Evolutionary conservation across 2,888 invertebrate species (phyloP).

Genomic region (Microctonus brassicae): DNA sequence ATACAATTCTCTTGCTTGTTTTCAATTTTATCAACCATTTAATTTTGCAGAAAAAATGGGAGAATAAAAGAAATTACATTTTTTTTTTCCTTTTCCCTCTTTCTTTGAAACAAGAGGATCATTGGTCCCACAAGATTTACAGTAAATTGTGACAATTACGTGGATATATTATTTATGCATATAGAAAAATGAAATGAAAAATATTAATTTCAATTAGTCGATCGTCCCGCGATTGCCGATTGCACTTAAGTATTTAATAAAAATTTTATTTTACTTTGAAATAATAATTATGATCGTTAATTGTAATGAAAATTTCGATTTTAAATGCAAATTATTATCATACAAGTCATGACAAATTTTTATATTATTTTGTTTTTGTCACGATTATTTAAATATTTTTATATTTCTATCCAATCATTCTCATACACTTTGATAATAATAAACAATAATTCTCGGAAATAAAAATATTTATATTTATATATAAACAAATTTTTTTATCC

Average conservation of each 20-base stretch:
- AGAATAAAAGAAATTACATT: background rate
- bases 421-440: background rate
- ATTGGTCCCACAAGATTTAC: constrained; percentile 13
- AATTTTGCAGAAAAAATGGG: background rate
- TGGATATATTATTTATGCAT: background rate
- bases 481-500: no score
- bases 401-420: background rate
- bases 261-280: background rate
- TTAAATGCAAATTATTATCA: constrained; percentile 7
- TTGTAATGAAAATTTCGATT: background rate
- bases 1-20: background rate
- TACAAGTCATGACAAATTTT: background rate
- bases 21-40: background rate
- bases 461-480: background rate
- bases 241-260: background rate
- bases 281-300: background rate
- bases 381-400: background rate
- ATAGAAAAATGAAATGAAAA: background rate
- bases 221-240: constrained; percentile 35
- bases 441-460: background rate
- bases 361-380: background rate
- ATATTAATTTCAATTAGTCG: constrained; percentile 9
- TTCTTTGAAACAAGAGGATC: constrained; percentile 1
- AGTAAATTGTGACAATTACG: background rate
- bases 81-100: constrained; percentile 2